Percentiles rank a stretch among this genome's conserved stretches.
Evolutionary conservation across 2,888 invertebrate species (phyloP).

Genomic region (Deilephila elpenor): DNA sequence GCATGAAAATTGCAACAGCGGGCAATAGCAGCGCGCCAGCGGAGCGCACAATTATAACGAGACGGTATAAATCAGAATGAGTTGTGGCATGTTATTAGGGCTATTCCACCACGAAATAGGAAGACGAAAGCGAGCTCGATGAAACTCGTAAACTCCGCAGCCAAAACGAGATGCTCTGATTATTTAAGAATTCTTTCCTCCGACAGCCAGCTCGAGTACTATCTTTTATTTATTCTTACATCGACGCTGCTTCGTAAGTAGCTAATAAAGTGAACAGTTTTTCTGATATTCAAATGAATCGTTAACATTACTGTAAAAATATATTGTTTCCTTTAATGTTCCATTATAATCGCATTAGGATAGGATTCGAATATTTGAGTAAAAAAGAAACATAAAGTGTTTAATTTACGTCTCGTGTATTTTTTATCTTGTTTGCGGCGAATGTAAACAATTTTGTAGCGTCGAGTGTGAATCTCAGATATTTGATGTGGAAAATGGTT

Average conservation of each 20-base stretch:
- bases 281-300: conserved; percentile 51
- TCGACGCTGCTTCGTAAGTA: not conserved
- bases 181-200: conserved; percentile 55
- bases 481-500: not conserved
- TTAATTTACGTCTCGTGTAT: conserved; percentile 9
- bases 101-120: conserved; percentile 75
- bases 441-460: not conserved
- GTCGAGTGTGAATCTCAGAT: not conserved
- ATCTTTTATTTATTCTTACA: conserved; percentile 22
- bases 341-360: conserved; percentile 48
- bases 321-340: conserved; percentile 49
- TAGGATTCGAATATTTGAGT: no score
- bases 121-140: conserved; percentile 72
- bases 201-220: conserved; percentile 25
- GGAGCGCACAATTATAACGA: conserved; percentile 84
- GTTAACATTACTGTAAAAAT: conserved; percentile 53
- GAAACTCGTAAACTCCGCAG: conserved; percentile 63
- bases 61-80: conserved; percentile 84
- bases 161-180: conserved; percentile 56
- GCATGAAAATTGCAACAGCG: conserved; percentile 82
- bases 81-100: conserved; percentile 84
- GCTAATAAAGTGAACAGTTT: conserved; percentile 37
- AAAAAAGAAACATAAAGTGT: no score
- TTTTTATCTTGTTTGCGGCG: not conserved
- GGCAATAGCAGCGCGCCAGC: conserved; percentile 76